A percentile compares a stretch with the other conserved stretches of the same genome.
Evolutionary conservation across 2,888 invertebrate genomes (phyloP).

Genomic region (Phania funesta): DNA sequence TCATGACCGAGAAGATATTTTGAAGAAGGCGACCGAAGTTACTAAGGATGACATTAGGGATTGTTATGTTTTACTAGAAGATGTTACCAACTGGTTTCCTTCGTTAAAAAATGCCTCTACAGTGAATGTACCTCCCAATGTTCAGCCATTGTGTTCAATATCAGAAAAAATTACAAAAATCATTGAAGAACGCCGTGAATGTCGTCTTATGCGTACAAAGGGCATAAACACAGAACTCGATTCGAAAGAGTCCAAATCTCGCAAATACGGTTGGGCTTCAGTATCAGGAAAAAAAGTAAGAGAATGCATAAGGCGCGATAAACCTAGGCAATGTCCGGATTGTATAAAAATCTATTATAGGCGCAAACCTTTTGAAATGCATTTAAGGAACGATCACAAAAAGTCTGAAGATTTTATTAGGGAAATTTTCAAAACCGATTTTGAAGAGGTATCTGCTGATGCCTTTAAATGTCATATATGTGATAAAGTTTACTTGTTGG

Average conservation of each 20-base stretch:
- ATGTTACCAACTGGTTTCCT: constrained; percentile 66
- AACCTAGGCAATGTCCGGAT: constrained; percentile 75
- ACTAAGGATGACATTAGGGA: constrained; percentile 48
- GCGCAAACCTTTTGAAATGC: constrained; percentile 77
- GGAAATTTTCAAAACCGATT: constrained; percentile 73
- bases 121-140: constrained; percentile 62
- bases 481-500: constrained; percentile 76
- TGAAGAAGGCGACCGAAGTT: too few relatives aligned
- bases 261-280: constrained; percentile 72
- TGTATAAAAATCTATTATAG: constrained; percentile 79
- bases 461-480: constrained; percentile 78
- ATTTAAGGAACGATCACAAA: constrained; percentile 76
- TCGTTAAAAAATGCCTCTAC: constrained; percentile 53
- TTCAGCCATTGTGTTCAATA: constrained; percentile 51
- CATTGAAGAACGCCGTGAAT: constrained; percentile 50
- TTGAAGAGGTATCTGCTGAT: constrained; percentile 71
- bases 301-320: constrained; percentile 76
- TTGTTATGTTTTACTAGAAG: constrained; percentile 68
- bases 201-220: constrained; percentile 18
- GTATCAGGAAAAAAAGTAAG: constrained; percentile 74
- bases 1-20: constrained; percentile 34
- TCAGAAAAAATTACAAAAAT: constrained; percentile 45
- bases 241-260: constrained; percentile 13
- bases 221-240: not conserved
- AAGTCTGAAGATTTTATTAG: constrained; percentile 73